Base-by-base conservation (phyloP, 2,888 invertebrate genomes). In the Apocheima hispidaria region DNA sequence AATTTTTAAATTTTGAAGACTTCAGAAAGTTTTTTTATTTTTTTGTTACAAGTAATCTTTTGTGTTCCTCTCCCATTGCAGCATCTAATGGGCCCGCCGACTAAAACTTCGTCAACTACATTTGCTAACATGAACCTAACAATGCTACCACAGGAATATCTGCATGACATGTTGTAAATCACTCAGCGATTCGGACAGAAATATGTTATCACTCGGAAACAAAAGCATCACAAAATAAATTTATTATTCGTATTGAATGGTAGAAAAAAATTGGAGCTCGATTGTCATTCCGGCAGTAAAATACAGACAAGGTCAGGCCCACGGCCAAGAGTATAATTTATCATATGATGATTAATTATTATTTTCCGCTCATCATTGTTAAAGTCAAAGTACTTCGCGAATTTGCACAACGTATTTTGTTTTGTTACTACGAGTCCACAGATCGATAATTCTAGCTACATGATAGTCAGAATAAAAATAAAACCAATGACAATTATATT, bases 301-400 rank as follows among this genome's bases (percentile, higher is more conserved):
- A 63, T 58, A 59, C 53, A 59, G 33, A 36, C 63, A 60, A 66
- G 69, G 69, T 62, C 67, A 58, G 56, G 16, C 46, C 56, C 66
- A 69, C 33, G 69, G 69, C 60, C 71, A 66, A 62, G 66, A 65
- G 57, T 53, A 61, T 55, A 66, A 71, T 68, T 69, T 50, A 71
- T 68, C 66, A 66, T 69, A 49, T 40, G 55, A 55, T 68, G 69
- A 68, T 69, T 69, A 65, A 69, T 66, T 57, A 66, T 61, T 64
- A 50, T 70, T 64, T 65, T 66, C 68, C 60, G 70, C 61, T 68
- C 61, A 63, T 63, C 64, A 50, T 63, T 66, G 63, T 65, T 63
- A 56, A 49, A 21, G 43, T 6, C 2, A 9, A 30, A 46, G 23
- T 41, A 33, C 50, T 21, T 43, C n/a, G 43, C 36, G 43, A 54